A percentile compares a stretch with the other conserved stretches of the same genome.
These are phyloP conservation scores for Scaptomyza parva DNA, from an alignment of 2,888 invertebrate species.

Conservation along the genomic window DNA sequence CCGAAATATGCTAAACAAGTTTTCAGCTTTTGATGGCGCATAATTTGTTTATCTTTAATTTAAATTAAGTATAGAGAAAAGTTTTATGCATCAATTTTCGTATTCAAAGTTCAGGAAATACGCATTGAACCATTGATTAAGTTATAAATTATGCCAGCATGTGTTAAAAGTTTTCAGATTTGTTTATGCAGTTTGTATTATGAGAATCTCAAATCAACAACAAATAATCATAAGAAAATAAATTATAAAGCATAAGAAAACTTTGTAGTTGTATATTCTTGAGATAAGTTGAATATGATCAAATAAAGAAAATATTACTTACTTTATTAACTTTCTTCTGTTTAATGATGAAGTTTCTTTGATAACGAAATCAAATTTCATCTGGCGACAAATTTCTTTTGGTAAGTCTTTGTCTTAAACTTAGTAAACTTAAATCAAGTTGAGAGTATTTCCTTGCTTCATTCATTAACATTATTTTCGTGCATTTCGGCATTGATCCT, in stretches of 20 bases:
- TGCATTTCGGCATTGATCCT: constrained; percentile 1
- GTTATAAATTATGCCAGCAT: neutral
- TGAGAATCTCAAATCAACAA: too few relatives aligned
- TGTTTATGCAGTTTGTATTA: too few relatives aligned
- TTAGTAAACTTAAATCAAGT: too few relatives aligned
- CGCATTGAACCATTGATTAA: neutral
- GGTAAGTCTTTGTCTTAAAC: too few relatives aligned
- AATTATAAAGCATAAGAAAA: neutral
- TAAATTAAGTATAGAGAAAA: constrained; percentile 51
- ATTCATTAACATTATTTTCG: constrained; percentile 3
- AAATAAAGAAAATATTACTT: neutral
- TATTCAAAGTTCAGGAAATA: neutral
- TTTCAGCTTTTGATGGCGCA: constrained; percentile 55
- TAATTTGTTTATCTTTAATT: constrained; percentile 77
- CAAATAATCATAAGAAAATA: neutral
- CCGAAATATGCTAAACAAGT: constrained; percentile 70
- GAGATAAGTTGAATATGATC: too few relatives aligned
- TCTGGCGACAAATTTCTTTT: too few relatives aligned
- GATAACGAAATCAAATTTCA: too few relatives aligned
- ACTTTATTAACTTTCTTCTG: neutral
- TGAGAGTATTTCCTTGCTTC: too few relatives aligned
- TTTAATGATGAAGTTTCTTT: neutral
- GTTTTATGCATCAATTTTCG: too few relatives aligned
- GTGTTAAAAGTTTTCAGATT: neutral
- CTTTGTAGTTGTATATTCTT: neutral